Percentiles rank a stretch among this genome's conserved stretches.
Evolutionary conservation across 2,888 invertebrate species (phyloP).

Genomic region (Andrena bicolor): DNA sequence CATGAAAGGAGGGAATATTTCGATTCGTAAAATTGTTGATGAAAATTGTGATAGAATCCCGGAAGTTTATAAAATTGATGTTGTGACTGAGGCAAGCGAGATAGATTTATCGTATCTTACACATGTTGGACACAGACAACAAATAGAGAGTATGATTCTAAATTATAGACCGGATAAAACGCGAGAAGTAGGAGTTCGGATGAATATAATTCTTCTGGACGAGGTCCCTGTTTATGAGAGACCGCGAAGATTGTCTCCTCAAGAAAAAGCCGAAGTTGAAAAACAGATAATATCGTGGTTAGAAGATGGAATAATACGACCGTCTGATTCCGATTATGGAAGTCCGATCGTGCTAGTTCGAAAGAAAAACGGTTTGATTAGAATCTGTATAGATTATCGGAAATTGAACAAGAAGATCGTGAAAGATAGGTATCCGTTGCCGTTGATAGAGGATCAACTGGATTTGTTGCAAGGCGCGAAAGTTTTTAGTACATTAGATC

Average conservation of each 20-base stretch:
- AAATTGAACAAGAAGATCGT: conserved; percentile 9
- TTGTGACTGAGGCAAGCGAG: neutral
- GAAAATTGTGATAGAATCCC: neutral
- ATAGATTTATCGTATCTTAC: conserved; percentile 6
- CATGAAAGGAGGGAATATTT: neutral
- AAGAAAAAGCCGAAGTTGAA: neutral
- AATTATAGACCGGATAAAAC: conserved; percentile 1
- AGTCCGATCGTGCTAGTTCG: conserved; percentile 8
- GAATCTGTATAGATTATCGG: neutral
- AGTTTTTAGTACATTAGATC: conserved; percentile 1
- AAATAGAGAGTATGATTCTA: neutral
- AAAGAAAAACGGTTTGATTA: conserved; percentile 1
- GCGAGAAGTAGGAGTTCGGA: neutral
- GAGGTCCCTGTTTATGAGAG: neutral
- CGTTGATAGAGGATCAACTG: conserved; percentile 12
- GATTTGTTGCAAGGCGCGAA: neutral
- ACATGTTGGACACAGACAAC: neutral
- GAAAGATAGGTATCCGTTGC: conserved; percentile 5
- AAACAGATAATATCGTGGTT: neutral
- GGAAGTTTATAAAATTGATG: conserved; percentile 1
- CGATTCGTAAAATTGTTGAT: neutral
- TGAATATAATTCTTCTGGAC: neutral
- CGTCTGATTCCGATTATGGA: conserved; percentile 2
- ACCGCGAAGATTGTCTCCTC: conserved; percentile 1
- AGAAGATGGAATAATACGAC: neutral